Evolutionary conservation across 2,888 invertebrate species (phyloP), one percentile per base, ranked within the genome.

Genomic region (Caradrina clavipalpis): DNA sequence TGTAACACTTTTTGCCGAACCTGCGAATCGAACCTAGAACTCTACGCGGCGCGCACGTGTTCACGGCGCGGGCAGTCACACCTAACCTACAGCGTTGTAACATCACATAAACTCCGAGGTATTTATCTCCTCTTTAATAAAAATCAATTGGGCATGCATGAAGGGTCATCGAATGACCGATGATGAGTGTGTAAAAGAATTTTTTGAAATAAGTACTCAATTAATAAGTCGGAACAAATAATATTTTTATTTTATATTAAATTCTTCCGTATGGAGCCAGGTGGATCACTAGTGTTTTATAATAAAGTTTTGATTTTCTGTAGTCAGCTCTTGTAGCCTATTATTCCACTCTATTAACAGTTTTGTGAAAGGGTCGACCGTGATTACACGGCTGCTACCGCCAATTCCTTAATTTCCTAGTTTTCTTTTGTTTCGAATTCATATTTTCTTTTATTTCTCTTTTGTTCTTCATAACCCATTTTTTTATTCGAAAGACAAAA

Each of bases 341-440:
- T 76, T 39, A 47, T 47, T 47, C 35, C 21, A 58, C 21, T 63
- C 51, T 31, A 49, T 53, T 59, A 51, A 69, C 35, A 60, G 39
- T 39, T 45, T 59, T 31, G 55, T 59, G 45, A 69, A 73, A 69
- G 50, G 59, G 71, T 70, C 22, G 22, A 22, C n/a, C n/a, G 53
- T 71, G 26, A 74, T 69, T 59, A 50, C 54, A 8, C 11, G n/a
- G 57, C 21, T 31, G 21, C 55, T 39, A 47, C 45, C 22, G 51
- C 19, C 58, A 56, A 51, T 49, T 58, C 19, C 50, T 49, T 55
- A 56, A 78, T 56, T 56, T 51, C 42, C 35, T 10, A 55, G 77
- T 76, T 35, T 56, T 63, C 55, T 73, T 73, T 75, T 78, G 73
- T 65, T 53, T 21, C 4, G 8, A 56, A 47, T 65, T 47, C 5